Conservation (phyloP, 2,113 vertebrate species). For the Tenebrosternarchus preto region DNA sequence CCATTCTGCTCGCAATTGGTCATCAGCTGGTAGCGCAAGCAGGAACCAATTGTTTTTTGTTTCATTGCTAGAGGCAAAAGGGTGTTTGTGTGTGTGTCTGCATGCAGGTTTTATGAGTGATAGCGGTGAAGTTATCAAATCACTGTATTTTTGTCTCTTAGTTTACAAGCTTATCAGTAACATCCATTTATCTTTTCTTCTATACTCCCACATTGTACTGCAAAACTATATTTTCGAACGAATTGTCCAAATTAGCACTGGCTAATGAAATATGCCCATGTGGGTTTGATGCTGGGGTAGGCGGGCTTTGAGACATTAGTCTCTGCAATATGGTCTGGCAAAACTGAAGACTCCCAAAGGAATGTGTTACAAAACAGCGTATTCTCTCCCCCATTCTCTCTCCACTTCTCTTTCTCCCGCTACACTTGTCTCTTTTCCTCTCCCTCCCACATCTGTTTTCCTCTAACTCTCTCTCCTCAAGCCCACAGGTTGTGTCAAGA, state of each 20-base stretch:
- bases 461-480: not conserved
- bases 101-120: not conserved
- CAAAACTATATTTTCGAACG: not conserved
- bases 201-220: not conserved
- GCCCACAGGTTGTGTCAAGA: conserved; percentile 24
- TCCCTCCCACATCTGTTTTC: not conserved
- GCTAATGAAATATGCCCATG: conserved; percentile 7
- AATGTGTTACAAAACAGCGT: conserved; percentile 19
- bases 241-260: not conserved
- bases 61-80: not conserved
- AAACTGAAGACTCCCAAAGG: not conserved
- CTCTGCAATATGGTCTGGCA: not conserved
- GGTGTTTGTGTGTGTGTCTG: not conserved
- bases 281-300: not conserved
- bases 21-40: conserved; percentile 15
- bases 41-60: conserved; percentile 24
- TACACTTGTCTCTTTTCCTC: not conserved
- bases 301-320: not conserved
- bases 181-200: too few relatives aligned
- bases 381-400: not conserved
- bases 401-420: conserved; percentile 1
- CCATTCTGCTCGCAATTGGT: conserved; percentile 4
- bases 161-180: too few relatives aligned
- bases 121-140: too few relatives aligned
- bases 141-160: too few relatives aligned